A percentile compares a stretch with the other conserved stretches of the same genome.
phyloP scores from a whole-genome alignment of 2,797 vertebrate species.

The Sylvilagus floridanus region DNA sequence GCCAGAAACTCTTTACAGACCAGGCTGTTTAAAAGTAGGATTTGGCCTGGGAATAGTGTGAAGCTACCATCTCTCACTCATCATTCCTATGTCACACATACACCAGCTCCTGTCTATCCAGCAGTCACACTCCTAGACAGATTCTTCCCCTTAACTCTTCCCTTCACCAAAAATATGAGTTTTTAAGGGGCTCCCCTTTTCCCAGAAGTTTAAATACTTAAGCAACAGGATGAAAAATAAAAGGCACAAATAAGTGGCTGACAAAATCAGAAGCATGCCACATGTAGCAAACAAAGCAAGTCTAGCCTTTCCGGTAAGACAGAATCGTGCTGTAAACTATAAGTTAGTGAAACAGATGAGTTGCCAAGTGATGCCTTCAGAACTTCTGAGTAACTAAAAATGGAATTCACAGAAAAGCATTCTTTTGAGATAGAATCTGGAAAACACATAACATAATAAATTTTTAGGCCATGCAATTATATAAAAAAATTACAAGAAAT shows the following conservation, averaged over 20 bases:
- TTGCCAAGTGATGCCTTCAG: constrained; percentile 76
- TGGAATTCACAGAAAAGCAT: constrained; percentile 72
- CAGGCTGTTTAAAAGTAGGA: neutral
- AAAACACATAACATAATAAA: constrained; percentile 76
- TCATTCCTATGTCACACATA: neutral
- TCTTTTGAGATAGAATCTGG: constrained; percentile 78
- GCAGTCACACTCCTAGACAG: neutral
- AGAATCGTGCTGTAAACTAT: constrained; percentile 71
- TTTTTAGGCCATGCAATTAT: constrained; percentile 86
- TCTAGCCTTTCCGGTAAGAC: constrained; percentile 3
- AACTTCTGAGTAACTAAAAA: constrained; percentile 76
- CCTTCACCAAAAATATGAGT: neutral
- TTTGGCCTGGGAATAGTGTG: neutral
- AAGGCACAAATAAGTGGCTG: constrained; percentile 44
- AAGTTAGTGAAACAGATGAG: constrained; percentile 78
- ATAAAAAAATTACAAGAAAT: constrained; percentile 55
- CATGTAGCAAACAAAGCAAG: constrained; percentile 29
- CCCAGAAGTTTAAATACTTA: constrained; percentile 38
- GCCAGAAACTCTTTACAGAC: neutral
- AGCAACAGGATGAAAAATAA: constrained; percentile 58
- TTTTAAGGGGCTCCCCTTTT: neutral
- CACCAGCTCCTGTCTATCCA: neutral
- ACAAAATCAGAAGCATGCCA: constrained; percentile 68
- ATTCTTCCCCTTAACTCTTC: neutral
- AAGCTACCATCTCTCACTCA: neutral